Conservation (phyloP, 2,888 invertebrate species). For the Tethea ocularis region DNA sequence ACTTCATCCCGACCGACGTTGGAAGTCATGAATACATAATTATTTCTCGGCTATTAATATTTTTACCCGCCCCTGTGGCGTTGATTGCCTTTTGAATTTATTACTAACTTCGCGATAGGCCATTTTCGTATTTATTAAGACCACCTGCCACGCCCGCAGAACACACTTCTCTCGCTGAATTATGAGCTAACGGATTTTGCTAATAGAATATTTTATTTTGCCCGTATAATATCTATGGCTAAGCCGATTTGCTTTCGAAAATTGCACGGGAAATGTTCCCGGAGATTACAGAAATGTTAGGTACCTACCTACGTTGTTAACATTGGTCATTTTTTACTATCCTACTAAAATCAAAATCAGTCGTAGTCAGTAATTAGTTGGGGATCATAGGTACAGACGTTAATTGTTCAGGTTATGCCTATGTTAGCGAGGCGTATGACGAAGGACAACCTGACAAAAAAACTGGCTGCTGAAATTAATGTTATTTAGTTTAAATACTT, state of each 20-base stretch:
- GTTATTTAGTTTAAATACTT: too few species aligned
- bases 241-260: conserved; percentile 61
- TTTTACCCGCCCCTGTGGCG: conserved; percentile 80
- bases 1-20: conserved; percentile 47
- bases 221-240: conserved; percentile 62
- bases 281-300: conserved; percentile 7
- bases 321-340: neutral
- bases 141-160: conserved; percentile 75
- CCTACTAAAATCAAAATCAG: neutral
- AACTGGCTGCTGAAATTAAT: too few species aligned
- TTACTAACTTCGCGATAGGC: conserved; percentile 78
- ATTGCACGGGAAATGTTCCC: conserved; percentile 34
- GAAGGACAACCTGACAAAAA: too few species aligned
- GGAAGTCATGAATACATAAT: conserved; percentile 81
- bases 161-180: conserved; percentile 72
- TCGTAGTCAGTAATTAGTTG: too few species aligned
- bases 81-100: conserved; percentile 84
- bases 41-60: conserved; percentile 82
- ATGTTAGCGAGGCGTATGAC: too few species aligned
- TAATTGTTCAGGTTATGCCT: too few species aligned
- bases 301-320: conserved; percentile 6
- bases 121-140: conserved; percentile 83
- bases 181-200: conserved; percentile 74
- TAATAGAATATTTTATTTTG: conserved; percentile 82
- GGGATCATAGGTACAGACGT: too few species aligned